Percentiles rank a stretch among this genome's conserved stretches.
Evolutionary conservation across 2,113 vertebrate genomes (phyloP).

Genomic region (Galeopterus variegatus): DNA sequence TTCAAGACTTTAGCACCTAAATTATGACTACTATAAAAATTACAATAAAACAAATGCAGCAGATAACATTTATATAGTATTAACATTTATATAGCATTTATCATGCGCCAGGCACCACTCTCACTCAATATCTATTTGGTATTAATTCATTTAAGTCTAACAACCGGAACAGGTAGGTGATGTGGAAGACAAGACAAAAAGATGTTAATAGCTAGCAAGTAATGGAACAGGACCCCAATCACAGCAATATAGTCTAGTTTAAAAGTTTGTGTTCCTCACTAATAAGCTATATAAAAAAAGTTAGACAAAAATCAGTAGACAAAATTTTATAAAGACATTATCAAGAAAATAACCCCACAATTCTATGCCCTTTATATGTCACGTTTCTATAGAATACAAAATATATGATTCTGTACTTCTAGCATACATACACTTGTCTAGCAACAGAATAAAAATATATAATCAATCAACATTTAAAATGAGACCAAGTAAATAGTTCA

Average conservation of each 20-base stretch:
- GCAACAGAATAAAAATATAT: conserved; percentile 3
- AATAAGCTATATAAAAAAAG: conserved; percentile 34
- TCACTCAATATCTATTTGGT: not conserved
- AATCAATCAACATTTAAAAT: not conserved
- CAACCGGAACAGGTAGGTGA: not conserved
- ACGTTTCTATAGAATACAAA: not conserved
- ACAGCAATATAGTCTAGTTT: not conserved
- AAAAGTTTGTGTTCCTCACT: conserved; percentile 6
- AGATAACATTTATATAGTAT: not conserved
- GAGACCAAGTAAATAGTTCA: conserved; percentile 20
- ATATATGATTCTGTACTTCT: not conserved
- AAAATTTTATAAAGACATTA: conserved; percentile 2
- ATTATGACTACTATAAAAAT: not conserved
- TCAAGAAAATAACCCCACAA: not conserved
- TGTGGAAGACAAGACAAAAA: not conserved
- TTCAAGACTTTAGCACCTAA: not conserved
- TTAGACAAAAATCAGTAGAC: not conserved
- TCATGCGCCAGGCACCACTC: not conserved
- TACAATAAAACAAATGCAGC: not conserved
- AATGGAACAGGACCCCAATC: not conserved
- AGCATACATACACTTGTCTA: not conserved
- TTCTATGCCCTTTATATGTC: not conserved
- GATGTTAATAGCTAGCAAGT: not conserved
- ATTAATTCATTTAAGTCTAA: conserved; percentile 25
- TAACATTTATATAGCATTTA: not conserved